These are phyloP conservation scores for Acromyrmex charruanus DNA, from an alignment of 1,140 invertebrate genomes.

Conservation along the genomic window DNA sequence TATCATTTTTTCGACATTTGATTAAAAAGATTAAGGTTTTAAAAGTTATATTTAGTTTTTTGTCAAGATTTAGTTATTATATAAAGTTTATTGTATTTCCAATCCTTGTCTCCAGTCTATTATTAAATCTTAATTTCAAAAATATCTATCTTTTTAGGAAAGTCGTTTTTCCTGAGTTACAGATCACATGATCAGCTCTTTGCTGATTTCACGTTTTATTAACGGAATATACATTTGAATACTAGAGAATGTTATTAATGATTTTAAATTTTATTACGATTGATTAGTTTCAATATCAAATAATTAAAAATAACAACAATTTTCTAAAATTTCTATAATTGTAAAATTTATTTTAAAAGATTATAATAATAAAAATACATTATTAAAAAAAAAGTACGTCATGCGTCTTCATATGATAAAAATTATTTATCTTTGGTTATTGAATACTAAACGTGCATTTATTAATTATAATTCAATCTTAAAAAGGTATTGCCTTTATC, in stretches of 20 bases:
- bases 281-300: not conserved
- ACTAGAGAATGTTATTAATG: not conserved
- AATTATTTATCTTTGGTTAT: not conserved
- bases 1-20: not conserved
- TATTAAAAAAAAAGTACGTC: not conserved
- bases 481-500: not conserved
- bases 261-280: not conserved
- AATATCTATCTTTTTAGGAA: not conserved
- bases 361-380: not conserved
- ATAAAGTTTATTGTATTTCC: conserved; percentile 9
- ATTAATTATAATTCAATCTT: not conserved
- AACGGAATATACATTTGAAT: conserved; percentile 18
- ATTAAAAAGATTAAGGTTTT: not conserved
- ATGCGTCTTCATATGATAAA: not conserved
- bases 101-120: not conserved
- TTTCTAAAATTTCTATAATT: not conserved
- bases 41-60: not conserved
- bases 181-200: not conserved
- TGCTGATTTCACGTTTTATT: not conserved
- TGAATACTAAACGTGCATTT: not conserved
- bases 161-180: not conserved
- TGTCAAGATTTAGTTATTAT: not conserved
- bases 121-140: conserved; percentile 29
- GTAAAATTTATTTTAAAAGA: conserved; percentile 13
- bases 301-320: not conserved